Evolutionary conservation across 2,797 vertebrate genomes (phyloP), one percentile per base, ranked within the genome.

Genomic region (Buceros bicornis): DNA sequence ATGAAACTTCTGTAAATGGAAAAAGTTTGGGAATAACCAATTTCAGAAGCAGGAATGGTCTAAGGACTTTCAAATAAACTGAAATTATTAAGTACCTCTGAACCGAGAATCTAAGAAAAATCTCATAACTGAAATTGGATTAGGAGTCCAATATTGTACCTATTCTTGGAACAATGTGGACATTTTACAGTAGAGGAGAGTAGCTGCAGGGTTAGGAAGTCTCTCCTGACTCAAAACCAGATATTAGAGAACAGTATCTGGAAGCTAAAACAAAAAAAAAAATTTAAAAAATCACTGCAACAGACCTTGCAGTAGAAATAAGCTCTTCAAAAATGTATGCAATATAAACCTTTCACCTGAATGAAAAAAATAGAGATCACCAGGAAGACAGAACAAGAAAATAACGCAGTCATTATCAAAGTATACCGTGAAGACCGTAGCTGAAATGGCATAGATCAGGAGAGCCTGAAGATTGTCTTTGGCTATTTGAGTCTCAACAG

Each of bases 361-460:
- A 62, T 33, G 21, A 43, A 69, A 90, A 70, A 64, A 58, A 17
- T 0, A 42, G 10, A 67, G 5, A 79, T 6, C 42, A 86, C 5
- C 8, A 69, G n/a, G 22, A 87, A 66, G 10, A 42, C 31, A 66
- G 37, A 92, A 79, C 4, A 85, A 69, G 25, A 82, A 76, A 87
- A 77, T 24, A 65, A 61, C 20, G 40, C 2, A 72, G 19, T 35
- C 6, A 71, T 73, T 85, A 87, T 42, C 43, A 87, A 87, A 90
- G 24, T 71, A 93, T 98, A 99, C 99, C 3, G 98, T 99, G 97
- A 99, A 99, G 84, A 99, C 98, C 18, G 99, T 99, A 69, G 99
- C 99, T 45, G 99, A 98, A 67, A 98, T 98, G 73, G 99, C 99
- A 92, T 99, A 99, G 92, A 99, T 98, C 53, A 99, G 98, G 93